Base-by-base conservation (phyloP, 2,113 vertebrate species). In the Motacilla alba region DNA sequence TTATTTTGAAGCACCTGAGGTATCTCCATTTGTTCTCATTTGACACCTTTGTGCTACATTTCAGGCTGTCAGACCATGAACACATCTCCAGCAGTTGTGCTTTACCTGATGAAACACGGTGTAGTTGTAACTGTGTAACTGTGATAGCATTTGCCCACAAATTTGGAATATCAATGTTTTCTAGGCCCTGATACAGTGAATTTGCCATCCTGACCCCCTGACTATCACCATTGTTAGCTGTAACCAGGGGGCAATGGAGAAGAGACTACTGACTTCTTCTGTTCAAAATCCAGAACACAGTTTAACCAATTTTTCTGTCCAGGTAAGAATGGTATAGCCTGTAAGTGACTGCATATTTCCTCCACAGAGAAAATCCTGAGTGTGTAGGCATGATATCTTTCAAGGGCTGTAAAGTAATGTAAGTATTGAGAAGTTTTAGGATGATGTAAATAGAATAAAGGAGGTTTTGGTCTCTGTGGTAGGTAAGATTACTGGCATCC, bases 1-100 rank as follows among this genome's bases (percentile, higher is more conserved):
- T 95, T 81, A 83, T 83, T 95, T 92, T 83, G 79, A 89, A 90
- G 83, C 75, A 83, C 92, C 88, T 86, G 90, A 70, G 46, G 68
- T 94, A 90, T 74, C 47, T 93, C 86, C 83, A 87, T 89, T 87
- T 92, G 81, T 11, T 14, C 85, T 89, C 76, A 87, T 74, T 91
- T 92, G 85, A 92, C 4, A 33, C 76, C 64, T 86, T 52, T 50
- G 79, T 83, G 82, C 63, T 63, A 30, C 13, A 10, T 90, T 88
- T 85, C 67, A 78, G 66, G 77, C 53, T 90, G 83, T 83, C 92
- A 95, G 85, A 85, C 39, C 21, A 67, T 11, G 64, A 68, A 90
- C 91, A 90, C 47, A 74, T 11, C 20, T 50, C 73, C 56, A 78
- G 63, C 0, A 4, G 55, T 59, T 10, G 52, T 6, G 8, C 63